Evolutionary conservation across 2,888 invertebrate genomes (phyloP), one percentile per base, ranked within the genome.

Genomic region (Trichogramma dendrolimi): DNA sequence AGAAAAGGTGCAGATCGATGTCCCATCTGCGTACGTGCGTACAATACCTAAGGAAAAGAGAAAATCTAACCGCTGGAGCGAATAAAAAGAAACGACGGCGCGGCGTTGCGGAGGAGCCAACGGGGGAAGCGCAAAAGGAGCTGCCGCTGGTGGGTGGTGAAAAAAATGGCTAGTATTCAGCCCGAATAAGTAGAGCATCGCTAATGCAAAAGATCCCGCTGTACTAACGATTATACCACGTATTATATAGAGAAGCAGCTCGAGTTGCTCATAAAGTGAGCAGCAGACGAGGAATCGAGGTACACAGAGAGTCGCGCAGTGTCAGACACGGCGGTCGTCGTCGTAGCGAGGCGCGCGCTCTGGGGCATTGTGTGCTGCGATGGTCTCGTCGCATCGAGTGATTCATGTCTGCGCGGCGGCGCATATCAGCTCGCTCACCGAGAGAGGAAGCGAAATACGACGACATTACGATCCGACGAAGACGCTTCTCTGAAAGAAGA

Each of bases 1-100:
- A 54, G 48, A 59, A 49, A 60, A 55, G 51, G 27, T 6, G 6
- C 6, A 11, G 55, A 60, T 60, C 46, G 60, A 60, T 60, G 55
- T 55, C 55, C 51, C 55, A 60, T 60, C 46, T 39, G 44, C 47
- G 40, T n/a, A n/a, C 27, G 14, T 4, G 50, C 8, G 7, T 6
- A 6, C 41, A 10, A 46, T 10, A 6, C 48, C 6, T 4, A 6
- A 48, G 27, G 27, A 48, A 46, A 27, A 48, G 27, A 27, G 27
- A 27, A 7, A 27, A 27, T 27, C 27, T 27, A 27, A 2, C 27
- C 27, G 3, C 27, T 27, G 27, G 27, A 27, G 27, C 27, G 27
- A 27, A 27, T 27, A 27, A 27, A 27, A 27, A 27, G 27, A 27
- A 27, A 27, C 27, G 27, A 27, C 27, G 27, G 27, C 27, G 27